Percentiles rank a stretch among this genome's conserved stretches.
Conservation (phyloP, 2,113 vertebrate genomes). For the Xerus inauris region DNA sequence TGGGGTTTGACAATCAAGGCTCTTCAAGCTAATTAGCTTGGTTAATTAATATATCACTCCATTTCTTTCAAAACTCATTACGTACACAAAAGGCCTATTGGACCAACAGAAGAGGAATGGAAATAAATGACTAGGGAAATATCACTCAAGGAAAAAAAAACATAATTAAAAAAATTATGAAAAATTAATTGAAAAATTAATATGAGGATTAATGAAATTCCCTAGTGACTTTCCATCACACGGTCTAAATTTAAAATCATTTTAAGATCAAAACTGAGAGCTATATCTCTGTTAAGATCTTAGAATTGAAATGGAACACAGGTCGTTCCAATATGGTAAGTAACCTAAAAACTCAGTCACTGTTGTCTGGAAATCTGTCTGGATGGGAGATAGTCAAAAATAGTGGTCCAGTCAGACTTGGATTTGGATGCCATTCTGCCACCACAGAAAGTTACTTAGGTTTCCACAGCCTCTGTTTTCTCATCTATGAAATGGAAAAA, state of each 20-base stretch:
- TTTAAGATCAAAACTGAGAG: conserved; percentile 44
- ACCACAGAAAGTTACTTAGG: not conserved
- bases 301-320: not conserved
- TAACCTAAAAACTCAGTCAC: not conserved
- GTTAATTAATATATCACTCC: conserved; percentile 81
- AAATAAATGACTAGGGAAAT: conserved; percentile 77
- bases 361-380: not conserved
- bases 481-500: not conserved
- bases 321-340: not conserved
- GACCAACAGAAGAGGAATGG: conserved; percentile 68
- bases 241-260: conserved; percentile 45
- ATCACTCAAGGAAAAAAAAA: conserved; percentile 53
- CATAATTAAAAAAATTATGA: too few species aligned
- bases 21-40: conserved; percentile 76
- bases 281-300: not conserved
- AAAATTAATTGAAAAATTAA: conserved; percentile 71
- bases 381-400: not conserved
- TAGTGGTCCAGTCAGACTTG: not conserved
- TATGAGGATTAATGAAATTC: conserved; percentile 55
- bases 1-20: conserved; percentile 66
- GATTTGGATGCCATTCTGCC: not conserved
- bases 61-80: conserved; percentile 79
- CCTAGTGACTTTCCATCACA: conserved; percentile 33
- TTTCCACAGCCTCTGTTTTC: not conserved
- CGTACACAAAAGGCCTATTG: conserved; percentile 72